A percentile compares a stretch with the other conserved stretches of the same genome.
Conservation (phyloP, 1,140 invertebrate species). For the Brachionus rotundiformis region DNA sequence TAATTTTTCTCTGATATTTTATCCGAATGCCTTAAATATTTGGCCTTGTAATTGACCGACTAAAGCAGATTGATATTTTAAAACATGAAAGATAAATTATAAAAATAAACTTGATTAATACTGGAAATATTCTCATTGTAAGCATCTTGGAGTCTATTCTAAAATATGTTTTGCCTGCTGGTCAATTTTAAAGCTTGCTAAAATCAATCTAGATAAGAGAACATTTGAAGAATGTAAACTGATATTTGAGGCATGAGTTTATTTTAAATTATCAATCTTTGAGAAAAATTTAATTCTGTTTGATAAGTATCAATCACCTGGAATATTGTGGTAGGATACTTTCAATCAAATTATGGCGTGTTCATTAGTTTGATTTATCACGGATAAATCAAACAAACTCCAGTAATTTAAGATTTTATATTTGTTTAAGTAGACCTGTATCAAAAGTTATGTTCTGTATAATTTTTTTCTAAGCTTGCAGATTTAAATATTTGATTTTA, state of each 20-base stretch:
- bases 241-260: not conserved
- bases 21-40: not conserved
- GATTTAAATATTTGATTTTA: constrained; percentile 2
- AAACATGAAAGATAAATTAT: not conserved
- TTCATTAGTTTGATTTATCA: not conserved
- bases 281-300: not conserved
- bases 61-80: not conserved
- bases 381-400: not conserved
- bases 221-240: not conserved
- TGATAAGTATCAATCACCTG: not conserved
- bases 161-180: not conserved
- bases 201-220: not conserved
- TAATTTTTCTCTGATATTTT: not conserved
- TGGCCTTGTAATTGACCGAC: not conserved
- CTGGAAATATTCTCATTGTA: not conserved
- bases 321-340: not conserved
- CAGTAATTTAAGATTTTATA: too few relatives aligned
- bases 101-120: not conserved
- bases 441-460: not conserved
- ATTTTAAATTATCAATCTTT: not conserved
- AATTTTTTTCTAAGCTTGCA: not conserved
- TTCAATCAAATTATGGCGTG: not conserved
- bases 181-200: not conserved
- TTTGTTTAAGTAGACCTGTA: not conserved
- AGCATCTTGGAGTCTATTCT: not conserved